Base-by-base conservation (phyloP, 2,797 vertebrate species). In the Rhinoraja longicauda region DNA sequence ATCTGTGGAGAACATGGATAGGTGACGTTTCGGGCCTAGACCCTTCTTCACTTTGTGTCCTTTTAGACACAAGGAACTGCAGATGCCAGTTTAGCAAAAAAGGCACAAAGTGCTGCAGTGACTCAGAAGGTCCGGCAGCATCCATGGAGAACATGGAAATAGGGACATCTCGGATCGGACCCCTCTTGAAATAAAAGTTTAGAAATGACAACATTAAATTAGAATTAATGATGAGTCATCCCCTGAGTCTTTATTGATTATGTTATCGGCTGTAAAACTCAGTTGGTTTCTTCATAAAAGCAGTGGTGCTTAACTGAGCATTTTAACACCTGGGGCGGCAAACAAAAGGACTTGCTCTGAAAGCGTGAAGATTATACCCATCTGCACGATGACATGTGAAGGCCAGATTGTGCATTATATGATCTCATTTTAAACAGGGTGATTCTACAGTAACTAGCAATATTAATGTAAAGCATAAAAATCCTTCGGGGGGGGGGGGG, bases 141-240 rank as follows among this genome's bases (percentile, higher is more conserved):
- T n/a, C n/a, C n/a, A n/a, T n/a, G n/a, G n/a, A n/a, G n/a, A n/a
- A n/a, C n/a, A n/a, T n/a, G n/a, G n/a, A n/a, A n/a, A n/a, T n/a
- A n/a, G n/a, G n/a, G n/a, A n/a, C n/a, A n/a, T n/a, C n/a, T n/a
- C n/a, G n/a, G n/a, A n/a, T n/a, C n/a, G n/a, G n/a, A n/a, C n/a
- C n/a, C n/a, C n/a, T n/a, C n/a, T n/a, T n/a, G n/a, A 82, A 82
- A 82, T 57, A 57, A 82, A 82, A 82, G 39, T 45, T 82, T 82
- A 82, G 45, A 53, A 26, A 39, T 82, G 57, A 45, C 79, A 26
- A 57, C 79, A 0, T 26, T 82, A 82, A 26, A 0, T 82, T 82
- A 45, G 24, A 82, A 10, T 39, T 24, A 79, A 82, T 2, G 9
- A 57, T 57, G 45, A n/a, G 81, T 26, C 53, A 36, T 53, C 39